phyloP scores from a whole-genome alignment of 2,113 vertebrate species.

The Desmodus rotundus region DNA sequence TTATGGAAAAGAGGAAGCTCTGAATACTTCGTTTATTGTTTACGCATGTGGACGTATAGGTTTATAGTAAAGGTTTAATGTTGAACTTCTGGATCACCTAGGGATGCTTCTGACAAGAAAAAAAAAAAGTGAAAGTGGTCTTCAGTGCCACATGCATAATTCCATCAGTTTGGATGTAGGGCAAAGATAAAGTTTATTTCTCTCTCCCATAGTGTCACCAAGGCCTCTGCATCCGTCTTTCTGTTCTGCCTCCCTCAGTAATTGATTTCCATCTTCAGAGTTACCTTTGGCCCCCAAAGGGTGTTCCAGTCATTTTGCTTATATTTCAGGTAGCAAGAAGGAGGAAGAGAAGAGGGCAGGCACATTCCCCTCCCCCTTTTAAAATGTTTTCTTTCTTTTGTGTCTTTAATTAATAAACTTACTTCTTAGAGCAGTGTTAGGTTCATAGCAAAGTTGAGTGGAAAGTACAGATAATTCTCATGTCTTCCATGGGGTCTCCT shows the following conservation, averaged over 20 bases:
- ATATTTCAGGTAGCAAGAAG: background rate
- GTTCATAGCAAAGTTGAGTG: background rate
- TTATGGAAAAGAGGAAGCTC: background rate
- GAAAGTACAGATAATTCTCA: background rate
- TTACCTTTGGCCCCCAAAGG: background rate
- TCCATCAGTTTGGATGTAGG: background rate
- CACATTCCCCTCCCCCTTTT: background rate
- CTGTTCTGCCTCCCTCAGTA: background rate
- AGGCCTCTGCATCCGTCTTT: background rate
- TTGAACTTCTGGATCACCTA: background rate
- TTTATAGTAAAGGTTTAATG: background rate
- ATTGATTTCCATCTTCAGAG: background rate
- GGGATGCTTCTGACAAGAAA: background rate
- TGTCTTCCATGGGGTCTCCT: accelerated
- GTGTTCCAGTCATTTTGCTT: background rate
- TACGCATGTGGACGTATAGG: background rate
- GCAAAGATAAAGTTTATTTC: background rate
- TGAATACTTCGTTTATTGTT: background rate
- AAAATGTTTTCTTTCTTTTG: background rate
- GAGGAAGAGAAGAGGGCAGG: background rate
- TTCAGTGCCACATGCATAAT: background rate
- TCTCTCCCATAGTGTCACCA: background rate
- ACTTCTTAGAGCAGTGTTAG: background rate
- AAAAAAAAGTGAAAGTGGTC: background rate
- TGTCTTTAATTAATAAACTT: background rate